These are phyloP conservation scores for Hyperoplus lanceolatus DNA, from an alignment of 2,797 vertebrate genomes.

Conservation along the genomic window DNA sequence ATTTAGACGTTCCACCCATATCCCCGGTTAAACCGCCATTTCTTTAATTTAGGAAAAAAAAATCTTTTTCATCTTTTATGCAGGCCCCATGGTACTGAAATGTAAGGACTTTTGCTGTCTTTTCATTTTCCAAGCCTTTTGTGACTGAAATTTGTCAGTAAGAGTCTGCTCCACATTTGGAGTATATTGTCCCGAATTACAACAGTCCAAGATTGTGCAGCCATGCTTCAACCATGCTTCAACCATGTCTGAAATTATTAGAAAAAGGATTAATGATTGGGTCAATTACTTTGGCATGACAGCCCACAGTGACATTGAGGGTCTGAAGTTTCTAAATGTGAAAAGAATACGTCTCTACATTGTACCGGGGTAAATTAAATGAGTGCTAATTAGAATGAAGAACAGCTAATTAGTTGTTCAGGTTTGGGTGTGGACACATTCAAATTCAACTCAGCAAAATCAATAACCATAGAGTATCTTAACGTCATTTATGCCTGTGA, in stretches of 20 bases:
- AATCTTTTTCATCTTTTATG: slow-evolving; percentile 40
- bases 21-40: slow-evolving; percentile 25
- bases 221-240: slow-evolving; percentile 52
- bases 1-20: slow-evolving; percentile 24
- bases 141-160: slow-evolving; percentile 19
- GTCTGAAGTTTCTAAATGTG: slow-evolving; percentile 54
- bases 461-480: slow-evolving; percentile 59
- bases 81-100: slow-evolving; percentile 35
- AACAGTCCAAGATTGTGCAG: slow-evolving; percentile 43
- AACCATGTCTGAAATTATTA: slow-evolving; percentile 53
- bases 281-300: slow-evolving; percentile 59
- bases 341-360: slow-evolving; percentile 52
- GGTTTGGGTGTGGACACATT: slow-evolving; percentile 52
- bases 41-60: slow-evolving; percentile 31
- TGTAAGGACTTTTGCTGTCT: slow-evolving; percentile 30
- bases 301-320: slow-evolving; percentile 55
- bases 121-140: slow-evolving; percentile 41
- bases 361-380: slow-evolving; percentile 40
- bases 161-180: slow-evolving; percentile 38
- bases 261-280: slow-evolving; percentile 62
- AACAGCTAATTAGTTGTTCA: slow-evolving; percentile 60
- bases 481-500: slow-evolving; percentile 38
- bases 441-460: slow-evolving; percentile 54
- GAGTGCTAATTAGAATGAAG: slow-evolving; percentile 44
- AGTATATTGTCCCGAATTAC: slow-evolving; percentile 55